A percentile compares a stretch with the other conserved stretches of the same genome.
Conservation (phyloP, 1,140 invertebrate genomes). For the Lepidostoma basale region DNA sequence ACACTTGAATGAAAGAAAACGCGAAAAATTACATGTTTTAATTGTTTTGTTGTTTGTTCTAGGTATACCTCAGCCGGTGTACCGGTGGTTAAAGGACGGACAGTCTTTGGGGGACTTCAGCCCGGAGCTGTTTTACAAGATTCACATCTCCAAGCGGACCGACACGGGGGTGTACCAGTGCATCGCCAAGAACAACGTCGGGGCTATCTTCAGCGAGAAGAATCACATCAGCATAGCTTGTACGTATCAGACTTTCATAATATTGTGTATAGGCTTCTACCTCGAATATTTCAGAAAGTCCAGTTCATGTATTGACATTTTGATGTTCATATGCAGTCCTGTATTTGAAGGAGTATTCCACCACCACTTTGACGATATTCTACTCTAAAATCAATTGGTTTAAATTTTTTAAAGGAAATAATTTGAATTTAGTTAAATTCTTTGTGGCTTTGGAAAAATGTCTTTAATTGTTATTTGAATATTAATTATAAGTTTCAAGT, state of each 20-base stretch:
- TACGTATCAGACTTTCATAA: slow-evolving; percentile 75
- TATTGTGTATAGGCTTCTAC: no score
- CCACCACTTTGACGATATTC: no score
- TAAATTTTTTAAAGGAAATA: no score
- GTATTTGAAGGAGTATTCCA: no score
- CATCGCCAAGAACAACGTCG: slow-evolving; percentile 86
- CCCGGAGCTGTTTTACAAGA: slow-evolving; percentile 80
- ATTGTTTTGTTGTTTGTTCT: slow-evolving; percentile 45
- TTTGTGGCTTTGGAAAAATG: no score
- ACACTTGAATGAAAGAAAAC: no score
- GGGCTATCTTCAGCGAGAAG: slow-evolving; percentile 88
- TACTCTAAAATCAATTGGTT: no score
- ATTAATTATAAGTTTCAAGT: no score
- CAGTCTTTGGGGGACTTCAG: slow-evolving; percentile 74
- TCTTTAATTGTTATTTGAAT: no score
- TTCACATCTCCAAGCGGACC: slow-evolving; percentile 74
- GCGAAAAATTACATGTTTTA: not conserved
- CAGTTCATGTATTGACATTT: not conserved
- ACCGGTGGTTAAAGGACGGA: slow-evolving; percentile 89
- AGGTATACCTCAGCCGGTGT: slow-evolving; percentile 87
- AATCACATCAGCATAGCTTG: slow-evolving; percentile 87
- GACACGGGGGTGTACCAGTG: slow-evolving; percentile 91
- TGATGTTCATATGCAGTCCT: not conserved
- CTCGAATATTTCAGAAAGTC: no score
- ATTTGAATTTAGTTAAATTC: no score